Evolutionary conservation across 2,797 vertebrate genomes (phyloP).

Genomic region (Lerista edwardsae): DNA sequence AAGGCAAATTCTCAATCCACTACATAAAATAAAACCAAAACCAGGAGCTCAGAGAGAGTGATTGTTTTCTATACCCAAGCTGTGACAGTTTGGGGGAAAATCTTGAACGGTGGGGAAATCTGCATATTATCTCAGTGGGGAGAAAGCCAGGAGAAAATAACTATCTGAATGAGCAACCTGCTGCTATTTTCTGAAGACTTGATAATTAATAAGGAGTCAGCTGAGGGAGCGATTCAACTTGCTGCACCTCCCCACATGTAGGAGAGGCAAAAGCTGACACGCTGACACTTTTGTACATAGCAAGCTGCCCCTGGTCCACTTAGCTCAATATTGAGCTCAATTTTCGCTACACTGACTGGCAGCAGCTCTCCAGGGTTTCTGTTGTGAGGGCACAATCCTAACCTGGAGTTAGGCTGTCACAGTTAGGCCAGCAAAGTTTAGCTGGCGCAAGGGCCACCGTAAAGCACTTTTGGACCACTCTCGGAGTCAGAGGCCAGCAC

Average conservation of each 20-base stretch:
- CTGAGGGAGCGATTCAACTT: not conserved
- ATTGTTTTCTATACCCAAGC: not conserved
- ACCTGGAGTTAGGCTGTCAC: too few relatives aligned
- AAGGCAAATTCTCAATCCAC: not conserved
- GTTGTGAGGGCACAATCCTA: not conserved
- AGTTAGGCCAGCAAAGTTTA: too few relatives aligned
- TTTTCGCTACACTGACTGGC: too few relatives aligned
- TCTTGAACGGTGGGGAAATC: not conserved
- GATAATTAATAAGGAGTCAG: not conserved
- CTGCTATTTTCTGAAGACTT: constrained; percentile 38
- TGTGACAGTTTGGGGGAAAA: not conserved
- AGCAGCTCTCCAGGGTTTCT: too few relatives aligned
- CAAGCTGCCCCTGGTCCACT: too few relatives aligned
- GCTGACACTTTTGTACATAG: not conserved
- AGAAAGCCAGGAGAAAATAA: not conserved
- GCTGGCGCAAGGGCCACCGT: too few relatives aligned
- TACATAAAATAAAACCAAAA: not conserved
- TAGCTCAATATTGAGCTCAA: too few relatives aligned
- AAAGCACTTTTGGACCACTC: too few relatives aligned
- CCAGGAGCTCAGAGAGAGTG: not conserved
- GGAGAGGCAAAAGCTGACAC: not conserved
- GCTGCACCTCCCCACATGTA: not conserved
- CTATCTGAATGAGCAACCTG: not conserved
- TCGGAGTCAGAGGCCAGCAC: too few relatives aligned
- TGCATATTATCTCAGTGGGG: rapidly evolving